Evolutionary conservation across 2,888 invertebrate genomes (phyloP).

Genomic region (Petrophora chlorosata): DNA sequence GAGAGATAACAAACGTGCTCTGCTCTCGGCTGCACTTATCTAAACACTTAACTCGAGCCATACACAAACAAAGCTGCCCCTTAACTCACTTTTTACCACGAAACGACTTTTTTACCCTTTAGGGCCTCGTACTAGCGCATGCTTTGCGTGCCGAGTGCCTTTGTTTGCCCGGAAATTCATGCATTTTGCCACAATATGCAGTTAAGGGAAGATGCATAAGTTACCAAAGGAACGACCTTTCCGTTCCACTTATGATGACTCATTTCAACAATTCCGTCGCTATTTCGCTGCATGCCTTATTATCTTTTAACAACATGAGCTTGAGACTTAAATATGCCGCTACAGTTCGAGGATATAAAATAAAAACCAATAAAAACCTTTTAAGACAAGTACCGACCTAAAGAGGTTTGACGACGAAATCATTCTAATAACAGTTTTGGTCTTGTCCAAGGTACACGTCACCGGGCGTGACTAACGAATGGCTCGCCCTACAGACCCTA

Average conservation of each 20-base stretch:
- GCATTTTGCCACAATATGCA: slow-evolving; percentile 71
- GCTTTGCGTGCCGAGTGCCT: slow-evolving; percentile 73
- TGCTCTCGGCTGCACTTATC: slow-evolving; percentile 80
- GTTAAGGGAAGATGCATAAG: slow-evolving; percentile 62
- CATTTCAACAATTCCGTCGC: slow-evolving; percentile 26
- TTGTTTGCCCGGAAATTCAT: slow-evolving; percentile 76
- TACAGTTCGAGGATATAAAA: slow-evolving; percentile 51
- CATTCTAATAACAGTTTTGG: slow-evolving; percentile 82
- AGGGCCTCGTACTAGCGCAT: slow-evolving; percentile 68
- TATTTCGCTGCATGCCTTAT: slow-evolving; percentile 29
- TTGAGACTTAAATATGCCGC: slow-evolving; percentile 29
- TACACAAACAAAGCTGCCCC: slow-evolving; percentile 79
- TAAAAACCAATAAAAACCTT: no score
- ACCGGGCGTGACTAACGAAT: slow-evolving; percentile 83
- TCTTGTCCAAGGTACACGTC: slow-evolving; percentile 84
- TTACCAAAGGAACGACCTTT: slow-evolving; percentile 62
- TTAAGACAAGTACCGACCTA: slow-evolving; percentile 68
- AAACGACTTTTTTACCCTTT: slow-evolving; percentile 77
- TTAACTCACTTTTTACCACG: slow-evolving; percentile 79
- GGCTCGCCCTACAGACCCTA: slow-evolving; percentile 84
- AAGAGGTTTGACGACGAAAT: slow-evolving; percentile 65
- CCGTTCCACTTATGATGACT: slow-evolving; percentile 56
- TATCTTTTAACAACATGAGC: slow-evolving; percentile 35
- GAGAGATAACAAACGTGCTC: slow-evolving; percentile 79
- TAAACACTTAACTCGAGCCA: slow-evolving; percentile 80